phyloP scores from a whole-genome alignment of 1,140 invertebrate genomes.

The Batillaria attramentaria region DNA sequence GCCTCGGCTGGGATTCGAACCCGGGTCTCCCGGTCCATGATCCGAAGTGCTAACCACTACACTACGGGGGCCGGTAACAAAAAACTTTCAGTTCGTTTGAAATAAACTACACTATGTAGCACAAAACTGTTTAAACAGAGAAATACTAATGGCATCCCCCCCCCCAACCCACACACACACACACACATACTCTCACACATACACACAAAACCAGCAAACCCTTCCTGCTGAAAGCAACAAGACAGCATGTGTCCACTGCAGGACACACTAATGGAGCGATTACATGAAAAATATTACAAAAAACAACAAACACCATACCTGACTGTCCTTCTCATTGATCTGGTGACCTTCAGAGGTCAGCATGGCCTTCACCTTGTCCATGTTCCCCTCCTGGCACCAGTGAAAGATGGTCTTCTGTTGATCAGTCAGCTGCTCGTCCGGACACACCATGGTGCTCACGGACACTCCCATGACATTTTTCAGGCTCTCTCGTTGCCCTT shows the following conservation, averaged over 20 bases:
- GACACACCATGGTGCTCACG: conserved; percentile 80
- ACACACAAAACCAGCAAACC: background rate
- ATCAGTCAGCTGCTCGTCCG: conserved; percentile 71
- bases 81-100: too few relatives aligned
- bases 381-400: conserved; percentile 85
- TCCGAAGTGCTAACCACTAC: too few relatives aligned
- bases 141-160: too few relatives aligned
- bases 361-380: conserved; percentile 74
- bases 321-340: conserved; percentile 54
- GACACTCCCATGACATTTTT: conserved; percentile 75
- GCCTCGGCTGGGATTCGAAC: too few relatives aligned
- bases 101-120: too few relatives aligned
- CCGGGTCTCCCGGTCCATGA: too few relatives aligned
- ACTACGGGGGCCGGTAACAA: too few relatives aligned
- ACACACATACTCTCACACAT: too few relatives aligned
- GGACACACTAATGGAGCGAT: too few relatives aligned
- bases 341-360: conserved; percentile 23
- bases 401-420: conserved; percentile 83
- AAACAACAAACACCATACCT: conserved; percentile 42
- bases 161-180: too few relatives aligned
- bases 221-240: background rate
- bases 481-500: background rate
- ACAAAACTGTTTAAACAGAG: too few relatives aligned
- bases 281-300: background rate
- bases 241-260: too few relatives aligned